Conservation (phyloP, 2,797 vertebrate species). For the Silurus lanzhouensis region DNA sequence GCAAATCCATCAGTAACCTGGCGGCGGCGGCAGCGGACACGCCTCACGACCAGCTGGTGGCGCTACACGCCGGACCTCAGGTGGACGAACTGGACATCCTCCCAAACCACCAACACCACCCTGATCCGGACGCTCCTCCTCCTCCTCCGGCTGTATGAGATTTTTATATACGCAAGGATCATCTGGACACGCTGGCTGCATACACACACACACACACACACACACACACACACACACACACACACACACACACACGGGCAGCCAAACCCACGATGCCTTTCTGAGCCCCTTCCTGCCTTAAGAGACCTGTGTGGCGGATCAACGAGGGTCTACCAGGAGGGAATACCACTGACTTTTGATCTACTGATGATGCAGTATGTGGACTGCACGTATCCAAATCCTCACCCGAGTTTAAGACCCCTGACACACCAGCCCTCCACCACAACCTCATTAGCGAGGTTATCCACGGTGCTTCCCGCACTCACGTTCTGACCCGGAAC, state of each 20-base stretch:
- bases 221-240: too few relatives aligned
- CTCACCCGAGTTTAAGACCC: not conserved
- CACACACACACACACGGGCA: too few relatives aligned
- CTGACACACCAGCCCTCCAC: conserved; percentile 1
- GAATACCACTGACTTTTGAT: conserved; percentile 2
- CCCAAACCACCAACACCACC: conserved; percentile 75
- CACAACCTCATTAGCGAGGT: not conserved
- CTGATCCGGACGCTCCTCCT: conserved; percentile 76
- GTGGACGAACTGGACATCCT: conserved; percentile 94
- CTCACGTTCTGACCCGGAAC: not conserved
- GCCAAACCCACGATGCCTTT: conserved; percentile 68
- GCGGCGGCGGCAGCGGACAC: conserved; percentile 92
- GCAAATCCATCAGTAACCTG: conserved; percentile 95
- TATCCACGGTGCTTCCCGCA: not conserved
- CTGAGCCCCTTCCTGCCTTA: conserved; percentile 63
- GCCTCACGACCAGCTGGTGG: conserved; percentile 95
- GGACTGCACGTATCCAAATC: not conserved
- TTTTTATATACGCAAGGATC: not conserved
- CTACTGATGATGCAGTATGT: not conserved
- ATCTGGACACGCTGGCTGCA: not conserved
- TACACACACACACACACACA: not conserved
- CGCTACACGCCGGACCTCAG: conserved; percentile 85
- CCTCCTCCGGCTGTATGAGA: conserved; percentile 41
- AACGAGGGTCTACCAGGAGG: not conserved
- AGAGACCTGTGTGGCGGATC: conserved; percentile 6